Conservation (phyloP, 2,797 vertebrate genomes). For the Spinus pinus region DNA sequence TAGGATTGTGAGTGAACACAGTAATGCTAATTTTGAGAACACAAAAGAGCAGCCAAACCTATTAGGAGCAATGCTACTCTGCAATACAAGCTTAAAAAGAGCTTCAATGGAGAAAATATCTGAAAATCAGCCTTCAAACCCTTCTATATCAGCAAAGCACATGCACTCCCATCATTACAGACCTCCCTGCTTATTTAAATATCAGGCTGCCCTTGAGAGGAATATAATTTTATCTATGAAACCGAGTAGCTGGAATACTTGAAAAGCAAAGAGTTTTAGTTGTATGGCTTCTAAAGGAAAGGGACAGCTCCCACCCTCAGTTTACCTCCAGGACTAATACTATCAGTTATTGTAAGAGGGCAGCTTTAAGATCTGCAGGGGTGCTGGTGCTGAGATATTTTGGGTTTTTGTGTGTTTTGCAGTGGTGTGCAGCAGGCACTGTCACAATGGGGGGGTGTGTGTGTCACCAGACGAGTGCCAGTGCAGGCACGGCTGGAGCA, state of each 20-base stretch:
- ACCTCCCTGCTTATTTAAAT: conserved; percentile 14
- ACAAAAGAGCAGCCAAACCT: background rate
- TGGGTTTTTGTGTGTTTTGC: background rate
- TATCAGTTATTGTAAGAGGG: background rate
- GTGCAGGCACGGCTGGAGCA: conserved; percentile 79
- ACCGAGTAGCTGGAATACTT: background rate
- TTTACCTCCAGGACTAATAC: background rate
- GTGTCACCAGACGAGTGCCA: conserved; percentile 78
- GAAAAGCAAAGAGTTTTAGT: background rate
- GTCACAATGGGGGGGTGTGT: conserved; percentile 81
- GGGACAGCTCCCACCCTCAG: background rate
- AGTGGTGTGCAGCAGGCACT: conserved; percentile 84
- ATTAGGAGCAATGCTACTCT: background rate
- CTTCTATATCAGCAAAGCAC: background rate
- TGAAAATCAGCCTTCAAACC: background rate
- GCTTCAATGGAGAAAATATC: background rate
- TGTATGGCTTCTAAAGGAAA: background rate
- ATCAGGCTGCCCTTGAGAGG: background rate
- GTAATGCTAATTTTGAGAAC: conserved; percentile 6
- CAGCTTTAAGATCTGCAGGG: background rate
- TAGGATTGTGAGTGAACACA: background rate
- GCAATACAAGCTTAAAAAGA: background rate
- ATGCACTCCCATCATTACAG: background rate
- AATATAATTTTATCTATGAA: conserved; percentile 13
- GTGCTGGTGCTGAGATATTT: background rate